Percentiles rank a stretch among this genome's conserved stretches.
phyloP scores from a whole-genome alignment of 2,888 invertebrate species.

The Alsophila aescularia region DNA sequence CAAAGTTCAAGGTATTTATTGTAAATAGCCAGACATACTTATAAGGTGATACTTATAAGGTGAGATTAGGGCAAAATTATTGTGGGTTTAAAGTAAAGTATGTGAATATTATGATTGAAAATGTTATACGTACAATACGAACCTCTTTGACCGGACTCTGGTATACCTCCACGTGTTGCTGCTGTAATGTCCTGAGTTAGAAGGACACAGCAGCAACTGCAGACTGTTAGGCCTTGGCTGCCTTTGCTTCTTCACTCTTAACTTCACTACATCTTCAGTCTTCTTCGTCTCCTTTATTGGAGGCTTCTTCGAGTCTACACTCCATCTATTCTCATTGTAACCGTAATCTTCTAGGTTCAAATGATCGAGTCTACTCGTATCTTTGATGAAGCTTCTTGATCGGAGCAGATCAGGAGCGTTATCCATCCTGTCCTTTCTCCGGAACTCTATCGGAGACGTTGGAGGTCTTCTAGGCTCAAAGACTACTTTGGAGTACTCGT shows the following conservation, averaged over 20 bases:
- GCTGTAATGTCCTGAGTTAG: slow-evolving; percentile 76
- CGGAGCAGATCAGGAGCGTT: slow-evolving; percentile 69
- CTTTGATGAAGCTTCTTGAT: slow-evolving; percentile 65
- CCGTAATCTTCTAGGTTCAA: slow-evolving; percentile 63
- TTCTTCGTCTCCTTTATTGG: slow-evolving; percentile 59
- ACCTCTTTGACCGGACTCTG: slow-evolving; percentile 77
- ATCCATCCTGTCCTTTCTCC: slow-evolving; percentile 49
- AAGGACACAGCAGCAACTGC: slow-evolving; percentile 75
- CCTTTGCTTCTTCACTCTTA: slow-evolving; percentile 71
- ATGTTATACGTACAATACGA: slow-evolving; percentile 39
- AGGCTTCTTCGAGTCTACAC: slow-evolving; percentile 64
- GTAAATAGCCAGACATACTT: no score
- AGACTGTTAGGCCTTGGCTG: slow-evolving; percentile 77
- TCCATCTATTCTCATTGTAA: slow-evolving; percentile 58
- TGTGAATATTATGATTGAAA: no score
- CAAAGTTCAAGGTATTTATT: no score
- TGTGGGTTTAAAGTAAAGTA: no score
- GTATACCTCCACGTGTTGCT: slow-evolving; percentile 80
- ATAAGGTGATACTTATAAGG: no score
- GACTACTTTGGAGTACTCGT: slow-evolving; percentile 78
- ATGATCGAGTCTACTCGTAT: slow-evolving; percentile 57
- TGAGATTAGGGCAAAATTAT: no score
- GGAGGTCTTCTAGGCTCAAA: slow-evolving; percentile 76
- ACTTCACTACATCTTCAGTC: slow-evolving; percentile 67
- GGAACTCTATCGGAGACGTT: slow-evolving; percentile 66